Conservation (phyloP, 1,140 invertebrate species). For the Caerostris darwini region DNA sequence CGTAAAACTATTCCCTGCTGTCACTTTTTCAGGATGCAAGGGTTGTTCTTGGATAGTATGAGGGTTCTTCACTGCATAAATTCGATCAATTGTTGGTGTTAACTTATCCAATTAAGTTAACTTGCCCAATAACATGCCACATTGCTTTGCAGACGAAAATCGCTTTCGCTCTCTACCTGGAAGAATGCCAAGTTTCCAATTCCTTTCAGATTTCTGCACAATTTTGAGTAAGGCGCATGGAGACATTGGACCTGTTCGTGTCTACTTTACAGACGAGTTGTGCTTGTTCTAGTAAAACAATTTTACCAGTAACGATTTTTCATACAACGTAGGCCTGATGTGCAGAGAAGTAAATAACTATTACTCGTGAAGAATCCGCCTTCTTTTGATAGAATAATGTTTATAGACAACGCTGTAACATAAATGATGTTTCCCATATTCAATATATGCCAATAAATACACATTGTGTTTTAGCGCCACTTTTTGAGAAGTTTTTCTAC, state of each 20-base stretch:
- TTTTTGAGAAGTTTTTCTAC: too few species aligned
- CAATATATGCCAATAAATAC: too few species aligned
- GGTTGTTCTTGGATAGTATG: constrained; percentile 14
- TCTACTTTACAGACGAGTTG: too few species aligned
- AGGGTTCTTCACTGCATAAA: not conserved
- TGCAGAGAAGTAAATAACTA: not conserved
- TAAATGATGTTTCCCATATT: not conserved
- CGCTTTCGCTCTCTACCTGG: not conserved
- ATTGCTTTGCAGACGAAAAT: not conserved
- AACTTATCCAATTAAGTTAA: constrained; percentile 6
- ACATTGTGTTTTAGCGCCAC: too few species aligned
- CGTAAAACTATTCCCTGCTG: constrained; percentile 48
- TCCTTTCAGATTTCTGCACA: too few species aligned
- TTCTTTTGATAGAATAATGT: not conserved
- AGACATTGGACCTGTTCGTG: too few species aligned
- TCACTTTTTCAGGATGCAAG: constrained; percentile 16
- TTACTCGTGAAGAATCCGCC: not conserved
- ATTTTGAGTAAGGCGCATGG: too few species aligned
- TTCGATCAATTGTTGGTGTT: constrained; percentile 41
- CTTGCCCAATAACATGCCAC: not conserved
- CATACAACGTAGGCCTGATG: too few species aligned
- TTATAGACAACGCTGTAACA: not conserved
- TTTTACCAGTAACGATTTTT: too few species aligned
- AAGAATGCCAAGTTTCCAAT: constrained; percentile 5
- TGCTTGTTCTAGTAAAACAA: too few species aligned